These are phyloP conservation scores for Nothura maculosa DNA, from an alignment of 2,797 vertebrate species.

Conservation along the genomic window DNA sequence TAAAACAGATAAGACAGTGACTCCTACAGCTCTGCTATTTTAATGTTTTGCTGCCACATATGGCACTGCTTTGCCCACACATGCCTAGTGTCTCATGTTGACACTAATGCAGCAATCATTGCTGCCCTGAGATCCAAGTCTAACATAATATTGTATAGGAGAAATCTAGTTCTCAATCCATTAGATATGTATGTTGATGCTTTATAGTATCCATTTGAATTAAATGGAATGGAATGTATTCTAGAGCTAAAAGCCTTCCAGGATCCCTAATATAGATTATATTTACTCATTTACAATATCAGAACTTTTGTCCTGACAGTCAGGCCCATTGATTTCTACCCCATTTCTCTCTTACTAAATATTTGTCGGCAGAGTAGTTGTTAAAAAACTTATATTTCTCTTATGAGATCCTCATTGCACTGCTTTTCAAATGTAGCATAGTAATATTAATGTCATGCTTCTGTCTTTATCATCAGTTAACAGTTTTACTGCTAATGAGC, in stretches of 20 bases:
- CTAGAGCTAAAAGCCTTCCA: background rate
- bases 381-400: background rate
- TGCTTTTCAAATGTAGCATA: background rate
- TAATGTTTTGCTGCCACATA: background rate
- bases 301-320: background rate
- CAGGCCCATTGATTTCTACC: background rate
- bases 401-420: background rate
- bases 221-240: background rate
- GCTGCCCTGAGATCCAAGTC: background rate
- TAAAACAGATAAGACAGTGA: accelerated
- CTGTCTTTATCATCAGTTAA: background rate
- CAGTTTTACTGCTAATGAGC: background rate
- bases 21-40: background rate
- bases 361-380: background rate
- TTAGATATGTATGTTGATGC: background rate
- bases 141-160: background rate
- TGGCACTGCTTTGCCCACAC: background rate
- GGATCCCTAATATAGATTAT: background rate
- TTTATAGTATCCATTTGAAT: background rate
- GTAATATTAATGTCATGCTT: background rate
- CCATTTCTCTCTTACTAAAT: background rate
- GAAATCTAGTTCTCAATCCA: background rate
- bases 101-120: background rate
- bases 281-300: background rate
- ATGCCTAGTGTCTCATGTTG: background rate